phyloP scores from a whole-genome alignment of 2,888 invertebrate species.

The Psococerastis gibbosa region DNA sequence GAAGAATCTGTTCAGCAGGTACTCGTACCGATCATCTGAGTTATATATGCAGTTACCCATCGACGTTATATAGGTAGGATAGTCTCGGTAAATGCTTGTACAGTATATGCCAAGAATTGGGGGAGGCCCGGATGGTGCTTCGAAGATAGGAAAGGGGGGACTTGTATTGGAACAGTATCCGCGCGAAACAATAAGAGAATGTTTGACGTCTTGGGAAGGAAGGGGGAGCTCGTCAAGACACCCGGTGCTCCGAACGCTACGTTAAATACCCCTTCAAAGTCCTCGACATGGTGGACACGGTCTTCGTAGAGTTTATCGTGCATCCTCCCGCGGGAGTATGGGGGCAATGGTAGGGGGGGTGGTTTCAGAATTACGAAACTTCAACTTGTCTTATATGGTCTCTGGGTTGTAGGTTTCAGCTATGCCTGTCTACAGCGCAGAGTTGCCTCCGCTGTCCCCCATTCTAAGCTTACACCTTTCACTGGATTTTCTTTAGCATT shows the following conservation, averaged over 20 bases:
- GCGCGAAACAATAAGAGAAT: constrained; percentile 9
- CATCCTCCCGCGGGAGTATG: constrained; percentile 4
- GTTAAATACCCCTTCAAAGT: no score
- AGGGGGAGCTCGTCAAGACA: background rate
- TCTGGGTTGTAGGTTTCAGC: constrained; percentile 10
- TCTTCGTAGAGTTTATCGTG: background rate
- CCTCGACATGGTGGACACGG: no score
- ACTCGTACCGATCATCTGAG: no score
- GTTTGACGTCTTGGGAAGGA: constrained; percentile 10
- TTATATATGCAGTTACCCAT: no score
- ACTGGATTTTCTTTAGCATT: background rate
- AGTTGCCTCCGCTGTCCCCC: background rate
- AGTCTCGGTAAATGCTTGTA: no score
- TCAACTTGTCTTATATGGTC: constrained; percentile 11
- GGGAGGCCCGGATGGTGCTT: no score
- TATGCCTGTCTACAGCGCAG: constrained; percentile 2
- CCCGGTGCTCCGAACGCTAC: background rate
- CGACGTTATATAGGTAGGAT: no score
- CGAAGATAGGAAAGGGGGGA: no score
- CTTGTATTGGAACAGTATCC: constrained; percentile 1
- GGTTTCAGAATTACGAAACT: constrained; percentile 11
- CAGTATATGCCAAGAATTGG: no score
- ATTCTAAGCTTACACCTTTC: background rate
- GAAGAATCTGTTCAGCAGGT: no score
- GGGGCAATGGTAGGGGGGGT: constrained; percentile 2